phyloP scores from a whole-genome alignment of 1,140 invertebrate genomes.

The Diuraphis noxia region DNA sequence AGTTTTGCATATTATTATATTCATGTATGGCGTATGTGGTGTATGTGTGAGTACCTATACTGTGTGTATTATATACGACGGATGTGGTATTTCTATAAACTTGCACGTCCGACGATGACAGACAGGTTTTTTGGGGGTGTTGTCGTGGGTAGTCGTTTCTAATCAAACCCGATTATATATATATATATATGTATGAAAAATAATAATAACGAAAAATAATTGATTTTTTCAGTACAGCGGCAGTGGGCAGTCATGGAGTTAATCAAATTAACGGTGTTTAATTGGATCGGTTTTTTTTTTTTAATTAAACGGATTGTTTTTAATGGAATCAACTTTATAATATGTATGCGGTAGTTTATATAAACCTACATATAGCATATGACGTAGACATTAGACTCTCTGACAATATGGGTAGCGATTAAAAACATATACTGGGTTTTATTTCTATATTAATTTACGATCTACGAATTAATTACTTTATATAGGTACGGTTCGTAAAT shows the following conservation, averaged over 20 bases:
- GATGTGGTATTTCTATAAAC: background rate
- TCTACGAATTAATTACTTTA: background rate
- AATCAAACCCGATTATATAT: constrained; percentile 31
- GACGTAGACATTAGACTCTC: background rate
- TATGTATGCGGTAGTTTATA: background rate
- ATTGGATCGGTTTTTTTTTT: constrained; percentile 26
- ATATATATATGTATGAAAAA: background rate
- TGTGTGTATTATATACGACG: background rate
- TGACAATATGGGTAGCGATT: background rate
- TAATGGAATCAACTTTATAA: constrained; percentile 16
- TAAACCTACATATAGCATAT: background rate
- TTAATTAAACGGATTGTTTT: constrained; percentile 41
- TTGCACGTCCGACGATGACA: background rate
- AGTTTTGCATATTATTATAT: background rate
- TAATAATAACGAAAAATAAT: background rate
- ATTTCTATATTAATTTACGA: constrained; percentile 29
- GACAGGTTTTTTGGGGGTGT: constrained; percentile 35
- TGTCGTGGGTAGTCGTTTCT: background rate
- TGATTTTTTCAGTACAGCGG: background rate
- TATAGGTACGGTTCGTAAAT: background rate
- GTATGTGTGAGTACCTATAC: background rate
- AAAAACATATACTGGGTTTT: background rate
- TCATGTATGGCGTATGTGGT: background rate
- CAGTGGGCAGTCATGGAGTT: background rate
- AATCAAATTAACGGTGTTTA: constrained; percentile 34